Percentiles rank a stretch among this genome's conserved stretches.
These are phyloP conservation scores for Drosophila pseudoananassae DNA, from an alignment of 1,140 invertebrate species.

Conservation along the genomic window DNA sequence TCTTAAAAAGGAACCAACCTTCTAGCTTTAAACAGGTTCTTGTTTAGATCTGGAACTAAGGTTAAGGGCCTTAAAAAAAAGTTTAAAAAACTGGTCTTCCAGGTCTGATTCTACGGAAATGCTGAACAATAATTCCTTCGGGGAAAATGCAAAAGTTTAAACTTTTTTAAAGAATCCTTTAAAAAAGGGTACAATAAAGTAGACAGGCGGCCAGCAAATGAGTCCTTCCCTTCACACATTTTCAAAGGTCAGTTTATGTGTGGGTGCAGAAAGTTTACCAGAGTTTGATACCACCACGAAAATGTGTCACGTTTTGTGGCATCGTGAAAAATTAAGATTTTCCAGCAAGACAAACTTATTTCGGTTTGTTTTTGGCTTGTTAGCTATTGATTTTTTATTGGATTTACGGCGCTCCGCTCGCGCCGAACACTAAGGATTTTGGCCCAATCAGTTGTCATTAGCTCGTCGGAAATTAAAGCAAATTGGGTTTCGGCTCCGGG, in stretches of 20 bases:
- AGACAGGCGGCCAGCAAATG: conserved; percentile 54
- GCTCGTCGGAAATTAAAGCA: conserved; percentile 61
- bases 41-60: too few species aligned
- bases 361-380: conserved; percentile 63
- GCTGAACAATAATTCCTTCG: too few species aligned
- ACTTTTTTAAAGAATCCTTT: not conserved
- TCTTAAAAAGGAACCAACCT: too few species aligned
- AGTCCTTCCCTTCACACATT: conserved; percentile 22
- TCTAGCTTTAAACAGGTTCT: too few species aligned
- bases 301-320: conserved; percentile 71
- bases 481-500: conserved; percentile 54
- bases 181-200: conserved; percentile 1
- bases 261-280: conserved; percentile 49
- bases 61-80: too few species aligned
- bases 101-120: not conserved
- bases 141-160: too few species aligned
- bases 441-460: conserved; percentile 67
- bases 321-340: conserved; percentile 73
- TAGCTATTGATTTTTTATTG: conserved; percentile 67
- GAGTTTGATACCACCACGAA: conserved; percentile 56
- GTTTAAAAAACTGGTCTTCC: too few species aligned
- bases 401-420: conserved; percentile 12
- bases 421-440: not conserved
- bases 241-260: conserved; percentile 4
- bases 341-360: conserved; percentile 41